A percentile compares a stretch with the other conserved stretches of the same genome.
Conservation (phyloP, 2,797 vertebrate species). For the Anas capensis region DNA sequence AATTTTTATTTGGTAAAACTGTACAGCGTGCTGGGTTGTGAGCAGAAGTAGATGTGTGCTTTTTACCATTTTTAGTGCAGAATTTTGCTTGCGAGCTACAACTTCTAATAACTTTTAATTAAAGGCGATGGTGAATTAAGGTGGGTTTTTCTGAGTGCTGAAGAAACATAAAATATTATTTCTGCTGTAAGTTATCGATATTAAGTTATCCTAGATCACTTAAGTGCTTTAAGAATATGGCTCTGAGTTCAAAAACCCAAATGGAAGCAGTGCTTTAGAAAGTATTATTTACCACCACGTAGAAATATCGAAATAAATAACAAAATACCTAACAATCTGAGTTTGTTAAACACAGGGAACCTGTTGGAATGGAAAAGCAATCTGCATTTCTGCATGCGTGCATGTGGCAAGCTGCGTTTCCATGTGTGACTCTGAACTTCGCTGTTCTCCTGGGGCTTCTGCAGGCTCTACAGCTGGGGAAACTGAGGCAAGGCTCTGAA, state of each 20-base stretch:
- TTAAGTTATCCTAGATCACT: not conserved
- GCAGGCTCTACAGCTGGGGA: not conserved
- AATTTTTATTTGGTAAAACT: constrained; percentile 38
- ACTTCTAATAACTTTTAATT: constrained; percentile 3
- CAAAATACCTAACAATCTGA: not conserved
- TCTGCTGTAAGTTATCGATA: not conserved
- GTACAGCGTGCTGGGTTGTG: not conserved
- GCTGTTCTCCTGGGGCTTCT: not conserved
- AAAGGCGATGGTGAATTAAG: not conserved
- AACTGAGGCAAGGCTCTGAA: not conserved
- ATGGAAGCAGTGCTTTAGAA: not conserved
- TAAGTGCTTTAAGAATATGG: not conserved
- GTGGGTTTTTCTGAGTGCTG: not conserved
- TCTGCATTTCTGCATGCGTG: not conserved
- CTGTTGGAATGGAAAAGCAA: not conserved
- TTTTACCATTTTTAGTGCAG: not conserved
- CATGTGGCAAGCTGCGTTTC: not conserved
- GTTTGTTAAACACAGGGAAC: not conserved
- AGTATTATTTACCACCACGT: rapidly evolving
- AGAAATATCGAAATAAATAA: not conserved
- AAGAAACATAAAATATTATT: not conserved
- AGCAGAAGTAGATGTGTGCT: constrained; percentile 11
- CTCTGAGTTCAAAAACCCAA: not conserved
- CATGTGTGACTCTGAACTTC: not conserved
- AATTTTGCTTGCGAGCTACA: not conserved